Base-by-base conservation (phyloP, 2,797 vertebrate genomes). In the Balearica regulorum region DNA sequence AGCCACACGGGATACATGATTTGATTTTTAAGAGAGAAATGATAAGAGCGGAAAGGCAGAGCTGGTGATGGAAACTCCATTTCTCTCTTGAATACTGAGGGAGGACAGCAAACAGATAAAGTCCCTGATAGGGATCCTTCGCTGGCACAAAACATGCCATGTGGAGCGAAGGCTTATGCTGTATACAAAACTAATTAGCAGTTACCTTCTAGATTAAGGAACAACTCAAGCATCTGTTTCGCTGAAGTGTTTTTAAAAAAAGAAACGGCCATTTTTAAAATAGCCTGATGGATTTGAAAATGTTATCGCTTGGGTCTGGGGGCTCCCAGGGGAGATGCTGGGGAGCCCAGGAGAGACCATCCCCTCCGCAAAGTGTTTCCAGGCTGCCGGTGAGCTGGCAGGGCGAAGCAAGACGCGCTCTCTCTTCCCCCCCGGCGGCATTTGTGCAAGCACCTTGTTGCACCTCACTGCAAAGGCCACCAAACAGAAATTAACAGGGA, bases 151-250 rank as follows among this genome's bases (percentile, higher is more conserved):
- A 96, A 79, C 73, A 65, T 29, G 83, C 94, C 86, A 84, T 73
- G 90, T 93, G 93, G 93, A 93, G 92, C 0, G 31, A 87, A 94
- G 86, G 89, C 86, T 91, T 90, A 17, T 44, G 51, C 82, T 94
- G 91, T 82, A 37, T 70, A 76, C 90, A 91, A 71, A 96, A 76
- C 93, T 92, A 95, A 95, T 90, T 94, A 94, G 86, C 86, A 57
- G 89, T 83, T 96, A 96, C 93, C 80, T 96, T 93, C 86, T 92
- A 86, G 62, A 93, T 89, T 80, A 94, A 70, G 78, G 92, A 95
- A 92, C 81, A 60, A 80, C 86, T 90, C 83, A 14, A 90, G 92
- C 93, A 95, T 90, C 94, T 96, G 92, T 79, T 96, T 93, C 80
- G 55, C 88, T 58, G 65, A 89, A 85, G 72, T 54, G 0, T 44